phyloP scores from a whole-genome alignment of 2,113 vertebrate species.

The Regulus satrapa region DNA sequence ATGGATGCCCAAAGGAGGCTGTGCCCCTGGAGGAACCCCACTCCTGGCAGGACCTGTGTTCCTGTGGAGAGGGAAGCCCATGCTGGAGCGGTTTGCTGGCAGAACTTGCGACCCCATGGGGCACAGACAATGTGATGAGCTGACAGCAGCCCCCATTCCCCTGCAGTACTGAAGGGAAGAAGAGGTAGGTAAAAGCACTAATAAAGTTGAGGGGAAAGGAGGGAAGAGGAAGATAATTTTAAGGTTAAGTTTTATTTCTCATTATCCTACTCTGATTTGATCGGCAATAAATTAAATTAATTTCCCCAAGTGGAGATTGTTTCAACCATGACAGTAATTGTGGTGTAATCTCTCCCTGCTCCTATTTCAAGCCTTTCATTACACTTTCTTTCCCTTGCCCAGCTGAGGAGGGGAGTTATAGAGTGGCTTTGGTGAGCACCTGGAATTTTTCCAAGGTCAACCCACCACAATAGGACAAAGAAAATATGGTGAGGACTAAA shows the following conservation, averaged over 20 bases:
- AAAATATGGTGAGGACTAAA: background rate
- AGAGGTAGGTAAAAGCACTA: background rate
- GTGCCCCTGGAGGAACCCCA: fast-evolving
- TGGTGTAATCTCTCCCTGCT: background rate
- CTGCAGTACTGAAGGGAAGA: fast-evolving
- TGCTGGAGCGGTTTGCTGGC: too few relatives aligned
- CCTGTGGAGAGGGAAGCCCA: background rate
- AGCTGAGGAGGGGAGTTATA: background rate
- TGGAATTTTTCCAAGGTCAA: background rate
- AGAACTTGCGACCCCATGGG: background rate
- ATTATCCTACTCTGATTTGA: background rate
- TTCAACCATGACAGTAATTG: background rate
- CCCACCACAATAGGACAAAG: background rate
- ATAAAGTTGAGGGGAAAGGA: background rate
- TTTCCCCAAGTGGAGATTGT: background rate
- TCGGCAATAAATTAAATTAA: background rate
- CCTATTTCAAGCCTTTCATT: background rate
- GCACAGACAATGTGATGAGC: background rate
- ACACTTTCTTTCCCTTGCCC: background rate
- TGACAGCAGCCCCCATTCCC: background rate
- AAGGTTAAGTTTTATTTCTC: background rate
- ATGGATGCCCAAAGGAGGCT: background rate
- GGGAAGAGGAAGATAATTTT: background rate
- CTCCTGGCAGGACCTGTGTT: background rate
- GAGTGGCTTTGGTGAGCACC: background rate